Conservation (phyloP, 2,113 vertebrate genomes). For the Corvus moneduloides region DNA sequence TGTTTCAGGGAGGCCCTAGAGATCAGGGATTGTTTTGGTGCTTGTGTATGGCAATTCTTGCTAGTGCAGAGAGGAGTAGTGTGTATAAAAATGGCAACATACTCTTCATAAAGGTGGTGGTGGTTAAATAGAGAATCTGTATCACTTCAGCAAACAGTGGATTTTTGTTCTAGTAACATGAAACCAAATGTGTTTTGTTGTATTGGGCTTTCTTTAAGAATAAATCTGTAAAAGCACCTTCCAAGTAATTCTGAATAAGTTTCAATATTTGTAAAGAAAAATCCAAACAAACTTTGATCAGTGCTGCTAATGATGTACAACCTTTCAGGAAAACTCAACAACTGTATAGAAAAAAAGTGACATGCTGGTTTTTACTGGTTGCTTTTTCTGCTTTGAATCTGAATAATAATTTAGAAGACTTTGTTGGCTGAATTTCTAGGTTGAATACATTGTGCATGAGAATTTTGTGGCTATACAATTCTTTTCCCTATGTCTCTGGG, state of each 20-base stretch:
- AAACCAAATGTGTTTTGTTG: neutral
- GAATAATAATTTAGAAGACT: neutral
- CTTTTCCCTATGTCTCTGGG: neutral
- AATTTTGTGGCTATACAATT: neutral
- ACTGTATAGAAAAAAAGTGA: neutral
- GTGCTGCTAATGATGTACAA: neutral
- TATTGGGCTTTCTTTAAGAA: too few species aligned
- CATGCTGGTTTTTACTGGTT: neutral
- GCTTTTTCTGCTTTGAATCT: neutral
- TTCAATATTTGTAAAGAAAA: neutral
- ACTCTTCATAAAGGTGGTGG: neutral
- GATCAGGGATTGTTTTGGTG: neutral
- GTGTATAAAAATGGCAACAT: neutral
- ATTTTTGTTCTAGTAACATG: neutral
- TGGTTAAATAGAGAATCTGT: neutral
- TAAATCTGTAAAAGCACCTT: neutral
- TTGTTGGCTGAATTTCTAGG: neutral
- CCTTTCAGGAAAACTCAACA: neutral
- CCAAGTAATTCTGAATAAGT: neutral
- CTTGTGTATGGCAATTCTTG: neutral
- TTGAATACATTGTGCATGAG: neutral
- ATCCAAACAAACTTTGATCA: neutral
- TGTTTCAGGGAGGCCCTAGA: neutral
- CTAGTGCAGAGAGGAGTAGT: neutral
- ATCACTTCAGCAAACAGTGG: neutral